Evolutionary conservation across 2,888 invertebrate species (phyloP).

Genomic region (Agrochola macilenta): DNA sequence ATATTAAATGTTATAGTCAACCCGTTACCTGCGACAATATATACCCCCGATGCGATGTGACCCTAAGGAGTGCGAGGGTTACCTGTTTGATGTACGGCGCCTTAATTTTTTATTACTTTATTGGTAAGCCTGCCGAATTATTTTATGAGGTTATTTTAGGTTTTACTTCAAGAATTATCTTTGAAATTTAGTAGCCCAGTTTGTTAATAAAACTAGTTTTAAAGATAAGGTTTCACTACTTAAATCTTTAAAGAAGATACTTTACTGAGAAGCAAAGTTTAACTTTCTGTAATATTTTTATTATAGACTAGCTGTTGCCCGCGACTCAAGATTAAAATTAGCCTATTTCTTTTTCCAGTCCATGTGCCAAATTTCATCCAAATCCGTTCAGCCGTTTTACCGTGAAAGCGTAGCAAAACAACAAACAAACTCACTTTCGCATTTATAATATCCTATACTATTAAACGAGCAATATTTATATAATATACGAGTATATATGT

Average conservation of each 20-base stretch:
- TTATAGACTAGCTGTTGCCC: too few species aligned
- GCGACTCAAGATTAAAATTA: too few species aligned
- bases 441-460: too few species aligned
- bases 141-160: slow-evolving; percentile 38
- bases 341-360: too few species aligned
- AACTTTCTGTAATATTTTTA: neutral
- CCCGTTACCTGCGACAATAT: slow-evolving; percentile 51
- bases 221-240: neutral
- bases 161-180: slow-evolving; percentile 19
- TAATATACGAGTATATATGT: too few species aligned
- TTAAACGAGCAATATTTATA: too few species aligned
- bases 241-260: neutral
- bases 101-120: slow-evolving; percentile 60
- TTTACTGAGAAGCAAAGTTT: neutral
- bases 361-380: too few species aligned
- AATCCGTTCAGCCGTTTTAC: too few species aligned
- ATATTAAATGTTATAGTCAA: slow-evolving; percentile 53
- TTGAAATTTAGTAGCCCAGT: neutral
- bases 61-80: slow-evolving; percentile 56
- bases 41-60: slow-evolving; percentile 54
- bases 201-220: slow-evolving; percentile 7
- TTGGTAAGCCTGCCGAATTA: slow-evolving; percentile 31
- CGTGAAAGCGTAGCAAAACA: too few species aligned
- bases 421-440: too few species aligned
- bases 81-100: slow-evolving; percentile 45